phyloP scores from a whole-genome alignment of 1,140 invertebrate genomes.

The Sycophaga agraensis region DNA sequence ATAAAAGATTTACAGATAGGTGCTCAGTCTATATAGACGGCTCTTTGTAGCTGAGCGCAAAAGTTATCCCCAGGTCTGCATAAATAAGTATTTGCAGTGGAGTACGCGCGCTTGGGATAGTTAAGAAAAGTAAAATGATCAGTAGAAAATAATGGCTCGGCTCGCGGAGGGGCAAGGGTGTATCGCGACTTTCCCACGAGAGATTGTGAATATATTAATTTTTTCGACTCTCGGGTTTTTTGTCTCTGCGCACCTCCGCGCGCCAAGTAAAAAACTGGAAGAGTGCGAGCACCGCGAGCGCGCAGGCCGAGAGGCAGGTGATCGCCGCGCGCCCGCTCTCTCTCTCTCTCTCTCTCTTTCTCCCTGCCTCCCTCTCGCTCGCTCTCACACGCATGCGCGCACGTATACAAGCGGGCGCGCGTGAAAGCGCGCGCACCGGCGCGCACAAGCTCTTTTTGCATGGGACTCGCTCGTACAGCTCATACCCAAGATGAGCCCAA shows the following conservation, averaged over 20 bases:
- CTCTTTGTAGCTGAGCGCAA: too few relatives aligned
- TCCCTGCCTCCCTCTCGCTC: neutral
- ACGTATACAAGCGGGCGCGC: neutral
- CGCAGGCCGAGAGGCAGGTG: constrained; percentile 29
- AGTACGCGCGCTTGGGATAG: too few relatives aligned
- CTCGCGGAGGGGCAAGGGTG: neutral
- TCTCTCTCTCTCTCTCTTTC: neutral
- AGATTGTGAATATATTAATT: constrained; percentile 31
- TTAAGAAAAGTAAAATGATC: neutral
- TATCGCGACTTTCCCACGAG: constrained; percentile 28
- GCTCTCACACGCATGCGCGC: neutral
- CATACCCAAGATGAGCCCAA: constrained; percentile 15
- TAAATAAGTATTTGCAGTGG: neutral
- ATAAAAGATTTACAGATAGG: too few relatives aligned
- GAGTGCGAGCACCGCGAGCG: too few relatives aligned
- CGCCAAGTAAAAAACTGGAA: constrained; percentile 30
- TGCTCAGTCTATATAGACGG: too few relatives aligned
- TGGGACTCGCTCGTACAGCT: neutral
- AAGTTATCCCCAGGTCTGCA: too few relatives aligned
- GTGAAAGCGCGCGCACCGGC: neutral
- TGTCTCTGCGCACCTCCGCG: constrained; percentile 29
- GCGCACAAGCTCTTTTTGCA: constrained; percentile 11
- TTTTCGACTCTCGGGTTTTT: constrained; percentile 29
- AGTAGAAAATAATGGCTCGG: neutral
- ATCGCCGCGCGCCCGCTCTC: neutral